Conservation (phyloP, 2,797 vertebrate genomes). For the Anniella stebbinsi region DNA sequence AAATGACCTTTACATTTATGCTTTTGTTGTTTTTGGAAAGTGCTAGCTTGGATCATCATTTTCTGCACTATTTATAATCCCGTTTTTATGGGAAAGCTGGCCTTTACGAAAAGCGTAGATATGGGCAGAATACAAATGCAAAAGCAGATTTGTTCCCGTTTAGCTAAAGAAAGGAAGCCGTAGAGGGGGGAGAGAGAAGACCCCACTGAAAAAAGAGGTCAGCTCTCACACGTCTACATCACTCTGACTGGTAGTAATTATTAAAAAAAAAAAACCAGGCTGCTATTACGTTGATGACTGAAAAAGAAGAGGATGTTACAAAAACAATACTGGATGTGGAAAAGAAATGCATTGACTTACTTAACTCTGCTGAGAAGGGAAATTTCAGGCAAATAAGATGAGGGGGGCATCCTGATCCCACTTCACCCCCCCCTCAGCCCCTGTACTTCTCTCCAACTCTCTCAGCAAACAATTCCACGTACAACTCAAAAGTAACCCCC, state of each 20-base stretch:
- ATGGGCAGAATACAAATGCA: conserved; percentile 68
- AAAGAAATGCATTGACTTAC: conserved; percentile 7
- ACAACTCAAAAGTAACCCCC: neutral
- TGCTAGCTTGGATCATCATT: conserved; percentile 68
- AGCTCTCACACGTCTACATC: conserved; percentile 10
- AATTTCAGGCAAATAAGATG: neutral
- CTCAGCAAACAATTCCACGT: neutral
- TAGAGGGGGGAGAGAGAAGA: conserved; percentile 7
- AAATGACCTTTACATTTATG: conserved; percentile 72
- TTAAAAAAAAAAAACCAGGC: conserved; percentile 34
- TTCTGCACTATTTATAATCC: conserved; percentile 66
- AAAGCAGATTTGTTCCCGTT: conserved; percentile 27
- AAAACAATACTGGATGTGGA: neutral
- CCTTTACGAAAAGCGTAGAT: conserved; percentile 69
- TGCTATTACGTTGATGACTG: neutral
- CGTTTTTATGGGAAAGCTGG: conserved; percentile 70
- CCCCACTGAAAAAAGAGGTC: conserved; percentile 17
- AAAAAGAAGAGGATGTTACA: conserved; percentile 21
- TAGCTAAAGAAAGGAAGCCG: conserved; percentile 23
- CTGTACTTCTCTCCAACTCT: neutral
- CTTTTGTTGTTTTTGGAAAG: conserved; percentile 63
- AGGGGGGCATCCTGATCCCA: neutral
- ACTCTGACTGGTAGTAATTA: conserved; percentile 28
- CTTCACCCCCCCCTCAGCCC: no score
- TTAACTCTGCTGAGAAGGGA: neutral